Conservation (phyloP, 2,888 invertebrate genomes). For the Rhyacophila evoluta region DNA sequence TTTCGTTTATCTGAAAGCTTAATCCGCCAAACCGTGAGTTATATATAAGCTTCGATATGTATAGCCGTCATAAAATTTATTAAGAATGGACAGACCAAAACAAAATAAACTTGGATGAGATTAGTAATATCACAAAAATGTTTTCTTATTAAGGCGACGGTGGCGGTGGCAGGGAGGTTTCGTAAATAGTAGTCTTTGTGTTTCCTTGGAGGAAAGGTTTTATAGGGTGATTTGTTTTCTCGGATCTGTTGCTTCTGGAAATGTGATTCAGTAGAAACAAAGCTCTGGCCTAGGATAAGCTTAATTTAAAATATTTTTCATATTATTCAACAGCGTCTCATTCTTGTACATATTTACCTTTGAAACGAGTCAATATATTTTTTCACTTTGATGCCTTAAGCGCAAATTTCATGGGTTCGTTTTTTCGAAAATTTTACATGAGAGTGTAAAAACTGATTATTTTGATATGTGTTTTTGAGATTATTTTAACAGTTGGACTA, state of each 20-base stretch:
- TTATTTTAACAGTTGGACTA: too few species aligned
- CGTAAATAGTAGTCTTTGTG: constrained; percentile 14
- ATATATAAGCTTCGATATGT: constrained; percentile 9
- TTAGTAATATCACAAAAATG: constrained; percentile 18
- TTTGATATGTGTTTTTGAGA: too few species aligned
- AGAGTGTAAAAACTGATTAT: too few species aligned
- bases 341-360: too few species aligned
- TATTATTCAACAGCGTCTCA: too few species aligned
- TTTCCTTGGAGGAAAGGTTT: constrained; percentile 16
- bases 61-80: background rate
- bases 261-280: constrained; percentile 3
- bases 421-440: too few species aligned
- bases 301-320: too few species aligned
- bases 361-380: too few species aligned
- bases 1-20: background rate
- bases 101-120: constrained; percentile 14
- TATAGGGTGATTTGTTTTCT: constrained; percentile 19
- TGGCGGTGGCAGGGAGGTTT: constrained; percentile 11
- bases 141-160: constrained; percentile 24
- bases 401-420: too few species aligned
- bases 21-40: background rate
- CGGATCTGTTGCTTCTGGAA: constrained; percentile 22
- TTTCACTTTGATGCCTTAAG: too few species aligned
- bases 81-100: constrained; percentile 13
- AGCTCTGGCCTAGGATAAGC: background rate